Conservation (phyloP, 2,888 invertebrate genomes). For the Phania funesta region DNA sequence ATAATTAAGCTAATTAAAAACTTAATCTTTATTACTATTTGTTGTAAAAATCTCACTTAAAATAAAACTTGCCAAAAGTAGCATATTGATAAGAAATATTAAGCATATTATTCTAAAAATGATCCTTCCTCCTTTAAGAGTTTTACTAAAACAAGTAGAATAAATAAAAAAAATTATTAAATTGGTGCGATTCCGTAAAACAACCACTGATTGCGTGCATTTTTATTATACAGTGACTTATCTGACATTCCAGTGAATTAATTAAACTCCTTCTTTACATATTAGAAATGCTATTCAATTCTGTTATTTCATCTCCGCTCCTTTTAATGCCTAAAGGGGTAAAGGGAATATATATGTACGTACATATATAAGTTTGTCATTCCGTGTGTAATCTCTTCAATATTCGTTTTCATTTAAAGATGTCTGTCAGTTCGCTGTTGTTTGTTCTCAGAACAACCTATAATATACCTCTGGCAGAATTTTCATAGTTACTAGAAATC, state of each 20-base stretch:
- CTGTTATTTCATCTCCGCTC: constrained; percentile 2
- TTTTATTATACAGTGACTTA: constrained; percentile 1
- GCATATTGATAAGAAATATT: too few relatives aligned
- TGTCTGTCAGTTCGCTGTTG: too few relatives aligned
- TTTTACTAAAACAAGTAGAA: not conserved
- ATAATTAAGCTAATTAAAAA: too few relatives aligned
- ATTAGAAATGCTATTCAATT: not conserved
- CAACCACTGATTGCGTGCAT: not conserved
- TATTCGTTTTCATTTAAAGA: too few relatives aligned
- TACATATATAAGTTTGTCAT: too few relatives aligned
- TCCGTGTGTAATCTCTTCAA: too few relatives aligned
- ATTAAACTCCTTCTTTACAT: constrained; percentile 31
- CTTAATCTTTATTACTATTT: too few relatives aligned
- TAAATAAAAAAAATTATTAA: not conserved
- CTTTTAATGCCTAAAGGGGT: constrained; percentile 20
- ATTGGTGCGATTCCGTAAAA: not conserved
- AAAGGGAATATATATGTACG: constrained; percentile 45
- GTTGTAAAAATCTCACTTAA: too few relatives aligned
- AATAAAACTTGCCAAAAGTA: too few relatives aligned
- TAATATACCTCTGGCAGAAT: not conserved
- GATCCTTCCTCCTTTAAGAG: not conserved
- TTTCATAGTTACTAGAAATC: too few relatives aligned
- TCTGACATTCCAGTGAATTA: constrained; percentile 13
- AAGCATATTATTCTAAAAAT: not conserved
- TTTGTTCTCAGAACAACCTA: too few relatives aligned